Percentiles rank a stretch among this genome's conserved stretches.
Conservation (phyloP, 2,888 invertebrate genomes). For the Zaprionus obscuricornis region DNA sequence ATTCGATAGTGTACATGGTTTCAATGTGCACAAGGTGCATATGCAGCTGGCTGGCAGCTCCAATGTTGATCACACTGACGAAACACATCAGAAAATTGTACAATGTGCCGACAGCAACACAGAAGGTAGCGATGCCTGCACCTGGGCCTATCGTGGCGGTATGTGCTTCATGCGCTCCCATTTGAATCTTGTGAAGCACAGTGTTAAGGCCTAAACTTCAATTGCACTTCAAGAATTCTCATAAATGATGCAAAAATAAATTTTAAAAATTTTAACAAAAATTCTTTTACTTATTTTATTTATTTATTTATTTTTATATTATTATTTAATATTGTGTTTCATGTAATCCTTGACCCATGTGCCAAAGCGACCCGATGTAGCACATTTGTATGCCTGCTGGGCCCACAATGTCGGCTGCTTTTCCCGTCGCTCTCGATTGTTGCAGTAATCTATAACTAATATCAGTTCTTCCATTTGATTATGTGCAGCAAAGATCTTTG, state of each 20-base stretch:
- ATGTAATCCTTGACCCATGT: conserved; percentile 61
- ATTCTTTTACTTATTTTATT: neutral
- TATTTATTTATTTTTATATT: neutral
- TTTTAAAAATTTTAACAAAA: conserved; percentile 11
- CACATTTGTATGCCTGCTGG: conserved; percentile 63
- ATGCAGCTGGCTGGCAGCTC: conserved; percentile 74
- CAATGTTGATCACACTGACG: conserved; percentile 72
- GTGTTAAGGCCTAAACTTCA: conserved; percentile 56
- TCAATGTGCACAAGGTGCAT: conserved; percentile 80
- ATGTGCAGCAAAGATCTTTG: conserved; percentile 57
- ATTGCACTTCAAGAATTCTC: conserved; percentile 17
- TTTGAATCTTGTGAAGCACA: conserved; percentile 75
- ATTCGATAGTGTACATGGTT: conserved; percentile 78
- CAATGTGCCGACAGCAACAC: conserved; percentile 79
- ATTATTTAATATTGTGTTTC: conserved; percentile 1
- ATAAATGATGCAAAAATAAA: conserved; percentile 23
- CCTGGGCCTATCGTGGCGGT: conserved; percentile 80
- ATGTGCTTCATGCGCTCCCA: conserved; percentile 80
- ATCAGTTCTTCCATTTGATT: conserved; percentile 56
- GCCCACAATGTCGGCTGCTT: conserved; percentile 61
- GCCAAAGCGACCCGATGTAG: conserved; percentile 63
- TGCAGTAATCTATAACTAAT: conserved; percentile 64
- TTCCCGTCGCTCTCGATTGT: conserved; percentile 34
- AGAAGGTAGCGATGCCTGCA: conserved; percentile 73
- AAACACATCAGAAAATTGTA: conserved; percentile 76